Conservation (phyloP, 2,888 invertebrate genomes). For the Podotricha telesiphe region DNA sequence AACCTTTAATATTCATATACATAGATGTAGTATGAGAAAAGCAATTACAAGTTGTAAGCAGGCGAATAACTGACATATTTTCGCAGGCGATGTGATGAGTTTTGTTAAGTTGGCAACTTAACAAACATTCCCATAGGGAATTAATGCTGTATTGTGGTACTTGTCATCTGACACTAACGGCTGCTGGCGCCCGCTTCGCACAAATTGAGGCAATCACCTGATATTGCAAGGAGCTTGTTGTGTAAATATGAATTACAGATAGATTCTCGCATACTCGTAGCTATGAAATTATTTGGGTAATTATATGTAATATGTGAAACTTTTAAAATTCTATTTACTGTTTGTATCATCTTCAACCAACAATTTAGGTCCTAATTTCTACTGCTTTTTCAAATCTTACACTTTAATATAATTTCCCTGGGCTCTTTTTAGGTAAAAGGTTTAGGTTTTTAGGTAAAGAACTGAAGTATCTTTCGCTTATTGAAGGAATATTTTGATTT, state of each 20-base stretch:
- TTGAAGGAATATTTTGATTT: no score
- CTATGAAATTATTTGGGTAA: neutral
- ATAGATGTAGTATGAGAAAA: slow-evolving; percentile 11
- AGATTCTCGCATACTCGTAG: slow-evolving; percentile 1
- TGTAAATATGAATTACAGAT: slow-evolving; percentile 26
- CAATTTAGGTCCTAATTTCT: no score
- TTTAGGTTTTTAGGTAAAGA: no score
- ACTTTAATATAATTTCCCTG: no score
- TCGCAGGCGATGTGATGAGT: slow-evolving; percentile 22
- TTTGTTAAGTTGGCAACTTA: slow-evolving; percentile 36
- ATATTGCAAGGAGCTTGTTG: slow-evolving; percentile 33
- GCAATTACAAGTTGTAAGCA: slow-evolving; percentile 25
- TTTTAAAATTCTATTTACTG: neutral
- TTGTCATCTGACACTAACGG: slow-evolving; percentile 41
- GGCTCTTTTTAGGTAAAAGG: no score
- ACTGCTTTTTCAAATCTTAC: no score
- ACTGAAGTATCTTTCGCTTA: no score
- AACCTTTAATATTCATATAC: slow-evolving; percentile 4
- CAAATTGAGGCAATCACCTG: slow-evolving; percentile 45
- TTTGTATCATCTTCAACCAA: no score
- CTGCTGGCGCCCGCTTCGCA: slow-evolving; percentile 37
- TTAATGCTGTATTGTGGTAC: slow-evolving; percentile 31
- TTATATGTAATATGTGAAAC: neutral
- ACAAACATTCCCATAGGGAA: slow-evolving; percentile 42
- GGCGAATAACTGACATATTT: slow-evolving; percentile 27